Evolutionary conservation across 2,113 vertebrate genomes (phyloP).

Genomic region (Tupaia chinensis): DNA sequence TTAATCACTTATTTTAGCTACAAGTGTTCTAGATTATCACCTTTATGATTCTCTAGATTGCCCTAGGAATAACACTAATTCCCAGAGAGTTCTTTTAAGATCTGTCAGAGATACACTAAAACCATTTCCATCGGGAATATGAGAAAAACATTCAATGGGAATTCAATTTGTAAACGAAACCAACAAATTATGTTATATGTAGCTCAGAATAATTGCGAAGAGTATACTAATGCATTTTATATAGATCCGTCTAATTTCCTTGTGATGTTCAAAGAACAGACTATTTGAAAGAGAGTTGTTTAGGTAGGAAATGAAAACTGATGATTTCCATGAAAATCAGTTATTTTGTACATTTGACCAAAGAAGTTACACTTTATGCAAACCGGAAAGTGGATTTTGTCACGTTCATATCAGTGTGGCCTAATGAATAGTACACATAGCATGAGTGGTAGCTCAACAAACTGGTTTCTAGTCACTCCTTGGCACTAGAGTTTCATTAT

Average conservation of each 20-base stretch:
- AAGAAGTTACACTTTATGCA: neutral
- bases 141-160: neutral
- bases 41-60: neutral
- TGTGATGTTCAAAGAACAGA: neutral
- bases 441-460: neutral
- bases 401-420: neutral
- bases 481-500: neutral
- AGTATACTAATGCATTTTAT: neutral
- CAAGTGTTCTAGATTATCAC: constrained; percentile 41
- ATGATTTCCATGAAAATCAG: neutral
- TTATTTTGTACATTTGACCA: constrained; percentile 16
- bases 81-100: neutral
- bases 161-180: constrained; percentile 58
- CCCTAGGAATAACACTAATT: constrained; percentile 5
- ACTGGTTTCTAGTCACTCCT: neutral
- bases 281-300: neutral
- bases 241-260: neutral
- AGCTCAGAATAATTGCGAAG: constrained; percentile 3
- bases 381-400: neutral
- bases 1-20: constrained; percentile 75
- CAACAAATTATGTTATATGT: neutral
- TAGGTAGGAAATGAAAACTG: neutral
- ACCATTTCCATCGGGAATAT: constrained; percentile 14
- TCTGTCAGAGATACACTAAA: neutral
- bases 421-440: neutral